Evolutionary conservation across 2,113 vertebrate genomes (phyloP).

Genomic region (Sturnus vulgaris): DNA sequence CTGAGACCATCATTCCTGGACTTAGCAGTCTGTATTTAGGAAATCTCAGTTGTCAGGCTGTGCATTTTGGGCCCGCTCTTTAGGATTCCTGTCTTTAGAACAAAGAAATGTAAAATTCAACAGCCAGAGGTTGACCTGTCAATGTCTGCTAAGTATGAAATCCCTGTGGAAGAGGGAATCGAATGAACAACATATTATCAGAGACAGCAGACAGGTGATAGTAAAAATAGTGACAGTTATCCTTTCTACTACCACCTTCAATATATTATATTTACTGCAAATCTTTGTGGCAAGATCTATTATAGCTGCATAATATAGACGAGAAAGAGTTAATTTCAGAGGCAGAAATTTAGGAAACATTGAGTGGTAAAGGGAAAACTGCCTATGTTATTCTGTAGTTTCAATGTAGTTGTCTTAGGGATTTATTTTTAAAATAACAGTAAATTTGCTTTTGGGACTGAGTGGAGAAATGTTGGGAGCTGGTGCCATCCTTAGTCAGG

Average conservation of each 20-base stretch:
- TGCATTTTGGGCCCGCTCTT: neutral
- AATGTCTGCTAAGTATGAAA: neutral
- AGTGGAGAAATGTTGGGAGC: neutral
- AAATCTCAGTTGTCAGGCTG: neutral
- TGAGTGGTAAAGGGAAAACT: neutral
- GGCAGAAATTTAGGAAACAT: neutral
- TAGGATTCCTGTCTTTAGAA: neutral
- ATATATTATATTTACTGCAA: neutral
- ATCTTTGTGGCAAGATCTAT: neutral
- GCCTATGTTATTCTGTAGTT: neutral
- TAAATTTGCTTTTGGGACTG: neutral
- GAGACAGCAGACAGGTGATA: neutral
- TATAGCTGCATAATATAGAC: neutral
- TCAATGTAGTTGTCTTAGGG: neutral
- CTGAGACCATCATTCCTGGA: neutral
- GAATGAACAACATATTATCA: neutral
- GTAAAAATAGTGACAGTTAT: neutral
- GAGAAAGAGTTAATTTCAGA: neutral
- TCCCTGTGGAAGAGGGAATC: neutral
- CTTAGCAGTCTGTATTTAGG: neutral
- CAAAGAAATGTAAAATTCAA: neutral
- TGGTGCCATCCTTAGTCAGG: neutral
- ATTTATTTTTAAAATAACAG: neutral
- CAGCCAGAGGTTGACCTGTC: neutral
- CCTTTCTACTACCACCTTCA: neutral